phyloP scores from a whole-genome alignment of 2,797 vertebrate genomes.

The Falco biarmicus region DNA sequence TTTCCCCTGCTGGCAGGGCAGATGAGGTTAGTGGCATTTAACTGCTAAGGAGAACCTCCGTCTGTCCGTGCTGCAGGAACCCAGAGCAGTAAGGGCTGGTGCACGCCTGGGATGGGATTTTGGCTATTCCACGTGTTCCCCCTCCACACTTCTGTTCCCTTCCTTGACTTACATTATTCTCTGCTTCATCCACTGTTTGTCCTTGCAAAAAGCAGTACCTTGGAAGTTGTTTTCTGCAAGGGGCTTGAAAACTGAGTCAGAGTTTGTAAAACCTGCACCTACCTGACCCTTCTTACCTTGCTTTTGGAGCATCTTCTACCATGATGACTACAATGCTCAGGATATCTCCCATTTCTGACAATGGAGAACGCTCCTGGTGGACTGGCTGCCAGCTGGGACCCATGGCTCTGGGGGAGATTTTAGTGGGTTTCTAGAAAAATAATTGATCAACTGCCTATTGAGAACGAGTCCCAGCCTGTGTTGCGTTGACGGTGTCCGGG shows the following conservation, averaged over 20 bases:
- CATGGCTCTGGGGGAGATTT: not conserved
- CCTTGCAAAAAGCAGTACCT: not conserved
- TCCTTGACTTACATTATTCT: not conserved
- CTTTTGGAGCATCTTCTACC: not conserved
- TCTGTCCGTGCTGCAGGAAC: not conserved
- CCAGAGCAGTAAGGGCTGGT: not conserved
- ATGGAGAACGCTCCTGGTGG: not conserved
- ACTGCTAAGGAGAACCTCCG: not conserved
- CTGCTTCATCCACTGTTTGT: not conserved
- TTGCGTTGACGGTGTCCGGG: not conserved
- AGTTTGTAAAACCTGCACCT: not conserved
- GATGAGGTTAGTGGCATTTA: not conserved
- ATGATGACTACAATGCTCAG: not conserved
- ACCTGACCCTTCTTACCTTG: not conserved
- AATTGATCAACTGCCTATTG: not conserved
- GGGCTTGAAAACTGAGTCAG: not conserved
- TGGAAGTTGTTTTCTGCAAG: not conserved
- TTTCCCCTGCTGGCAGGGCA: constrained; percentile 27
- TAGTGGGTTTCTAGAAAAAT: not conserved
- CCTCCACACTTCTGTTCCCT: not conserved
- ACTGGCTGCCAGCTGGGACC: not conserved
- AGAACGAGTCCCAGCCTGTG: not conserved
- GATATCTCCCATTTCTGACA: not conserved
- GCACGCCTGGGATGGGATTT: not conserved
- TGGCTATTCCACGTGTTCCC: not conserved